Evolutionary conservation across 2,888 invertebrate species (phyloP).

Genomic region (Archips crataeganus): DNA sequence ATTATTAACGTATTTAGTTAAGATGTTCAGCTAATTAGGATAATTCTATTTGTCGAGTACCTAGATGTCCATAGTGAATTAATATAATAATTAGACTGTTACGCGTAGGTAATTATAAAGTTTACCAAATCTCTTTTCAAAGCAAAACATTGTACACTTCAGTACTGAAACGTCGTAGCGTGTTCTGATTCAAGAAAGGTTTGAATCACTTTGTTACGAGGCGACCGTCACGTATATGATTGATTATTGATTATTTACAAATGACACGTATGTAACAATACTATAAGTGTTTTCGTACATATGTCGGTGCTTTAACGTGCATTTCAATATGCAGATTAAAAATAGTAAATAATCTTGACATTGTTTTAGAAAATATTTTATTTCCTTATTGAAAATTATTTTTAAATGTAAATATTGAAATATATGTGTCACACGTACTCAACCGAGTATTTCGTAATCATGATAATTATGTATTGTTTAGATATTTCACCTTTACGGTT

Average conservation of each 20-base stretch:
- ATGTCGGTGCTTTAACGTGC: conserved; percentile 73
- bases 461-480: conserved; percentile 34
- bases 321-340: conserved; percentile 69
- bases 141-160: conserved; percentile 51
- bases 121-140: conserved; percentile 78
- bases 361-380: conserved; percentile 41
- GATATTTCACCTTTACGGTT: conserved; percentile 53
- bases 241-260: conserved; percentile 38
- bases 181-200: conserved; percentile 20
- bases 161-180: conserved; percentile 33
- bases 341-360: conserved; percentile 35
- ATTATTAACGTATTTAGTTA: conserved; percentile 58
- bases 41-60: conserved; percentile 70
- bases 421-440: conserved; percentile 42
- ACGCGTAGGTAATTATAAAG: conserved; percentile 65
- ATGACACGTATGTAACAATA: conserved; percentile 47
- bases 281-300: conserved; percentile 62
- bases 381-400: conserved; percentile 50
- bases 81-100: conserved; percentile 64
- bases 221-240: conserved; percentile 25
- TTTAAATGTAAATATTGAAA: conserved; percentile 61
- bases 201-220: conserved; percentile 35
- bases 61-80: conserved; percentile 69
- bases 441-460: conserved; percentile 27
- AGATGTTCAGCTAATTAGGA: conserved; percentile 71